phyloP scores from a whole-genome alignment of 2,113 vertebrate genomes.

The Charina bottae region DNA sequence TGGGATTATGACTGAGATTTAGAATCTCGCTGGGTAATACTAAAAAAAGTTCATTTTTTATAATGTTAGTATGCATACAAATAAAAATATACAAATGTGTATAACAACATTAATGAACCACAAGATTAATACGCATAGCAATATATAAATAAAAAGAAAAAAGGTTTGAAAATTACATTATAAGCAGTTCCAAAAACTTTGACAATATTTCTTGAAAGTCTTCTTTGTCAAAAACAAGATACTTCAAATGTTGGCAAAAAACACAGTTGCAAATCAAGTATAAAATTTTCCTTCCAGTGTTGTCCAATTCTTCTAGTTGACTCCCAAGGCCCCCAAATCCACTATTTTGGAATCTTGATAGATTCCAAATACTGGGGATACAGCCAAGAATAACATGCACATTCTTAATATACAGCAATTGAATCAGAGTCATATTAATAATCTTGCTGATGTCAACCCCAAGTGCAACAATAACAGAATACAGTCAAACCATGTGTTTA shows the following conservation, averaged over 20 bases:
- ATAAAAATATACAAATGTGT: background rate
- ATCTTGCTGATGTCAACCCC: background rate
- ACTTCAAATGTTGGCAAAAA: background rate
- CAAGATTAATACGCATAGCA: background rate
- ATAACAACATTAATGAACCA: background rate
- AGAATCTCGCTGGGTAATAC: background rate
- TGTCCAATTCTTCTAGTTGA: background rate
- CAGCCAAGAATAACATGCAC: background rate
- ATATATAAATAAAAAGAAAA: background rate
- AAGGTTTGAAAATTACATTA: background rate
- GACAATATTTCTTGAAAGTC: background rate
- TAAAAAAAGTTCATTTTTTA: background rate
- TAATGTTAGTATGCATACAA: background rate
- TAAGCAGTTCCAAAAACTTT: background rate
- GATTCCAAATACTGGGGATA: background rate
- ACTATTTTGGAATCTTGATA: background rate
- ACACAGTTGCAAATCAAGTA: background rate
- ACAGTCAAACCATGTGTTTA: background rate
- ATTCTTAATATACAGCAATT: background rate
- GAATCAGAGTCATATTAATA: background rate
- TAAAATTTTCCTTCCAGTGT: background rate
- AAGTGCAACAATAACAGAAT: background rate
- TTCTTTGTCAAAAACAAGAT: background rate
- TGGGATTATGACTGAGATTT: background rate
- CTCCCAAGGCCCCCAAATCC: background rate